Conservation (phyloP, 2,888 invertebrate species). For the Acanthosepion pharaonis region DNA sequence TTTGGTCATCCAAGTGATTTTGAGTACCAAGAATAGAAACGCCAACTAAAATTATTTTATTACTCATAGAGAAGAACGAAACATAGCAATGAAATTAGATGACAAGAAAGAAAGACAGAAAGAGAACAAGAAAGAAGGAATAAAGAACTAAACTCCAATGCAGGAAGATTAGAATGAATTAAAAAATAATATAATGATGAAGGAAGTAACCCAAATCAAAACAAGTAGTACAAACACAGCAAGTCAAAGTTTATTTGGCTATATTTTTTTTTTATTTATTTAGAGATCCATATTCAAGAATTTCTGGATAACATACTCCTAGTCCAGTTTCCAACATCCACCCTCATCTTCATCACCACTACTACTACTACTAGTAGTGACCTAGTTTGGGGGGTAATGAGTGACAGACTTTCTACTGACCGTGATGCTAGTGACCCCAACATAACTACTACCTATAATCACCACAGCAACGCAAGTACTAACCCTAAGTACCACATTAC, state of each 20-base stretch:
- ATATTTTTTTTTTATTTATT: not conserved
- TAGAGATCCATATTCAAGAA: not conserved
- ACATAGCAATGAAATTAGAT: not conserved
- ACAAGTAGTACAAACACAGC: not conserved
- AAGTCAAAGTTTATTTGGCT: not conserved
- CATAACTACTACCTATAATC: not conserved
- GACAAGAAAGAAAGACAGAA: not conserved
- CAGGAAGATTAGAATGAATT: no score
- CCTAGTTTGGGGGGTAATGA: conserved; percentile 14
- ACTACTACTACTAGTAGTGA: not conserved
- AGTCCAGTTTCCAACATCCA: no score
- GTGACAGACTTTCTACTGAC: conserved; percentile 33
- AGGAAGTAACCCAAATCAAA: not conserved
- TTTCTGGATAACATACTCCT: no score
- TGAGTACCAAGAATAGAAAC: no score
- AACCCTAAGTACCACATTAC: not conserved
- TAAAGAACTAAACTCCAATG: not conserved
- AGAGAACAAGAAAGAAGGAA: not conserved
- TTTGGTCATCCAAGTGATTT: no score
- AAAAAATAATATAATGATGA: not conserved
- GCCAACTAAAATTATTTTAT: no score
- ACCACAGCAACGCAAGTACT: conserved; percentile 14
- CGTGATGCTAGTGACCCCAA: conserved; percentile 33
- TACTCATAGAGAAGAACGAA: no score
- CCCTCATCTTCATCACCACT: not conserved